phyloP scores from a whole-genome alignment of 2,797 vertebrate species.

The Phalloptychus januarius region DNA sequence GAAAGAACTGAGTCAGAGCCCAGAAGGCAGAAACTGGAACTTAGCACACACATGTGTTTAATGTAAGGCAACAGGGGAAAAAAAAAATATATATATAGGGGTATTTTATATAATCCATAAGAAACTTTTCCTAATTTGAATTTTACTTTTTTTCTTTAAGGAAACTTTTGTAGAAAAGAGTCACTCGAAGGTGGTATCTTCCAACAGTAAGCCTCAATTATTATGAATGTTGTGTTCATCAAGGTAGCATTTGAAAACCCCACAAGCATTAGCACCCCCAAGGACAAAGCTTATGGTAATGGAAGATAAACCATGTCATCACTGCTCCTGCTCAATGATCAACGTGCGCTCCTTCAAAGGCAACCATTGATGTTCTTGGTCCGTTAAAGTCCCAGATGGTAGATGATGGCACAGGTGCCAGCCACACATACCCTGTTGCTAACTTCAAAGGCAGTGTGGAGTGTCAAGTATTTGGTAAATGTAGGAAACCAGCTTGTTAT shows the following conservation, averaged over 20 bases:
- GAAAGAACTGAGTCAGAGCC: too few relatives aligned
- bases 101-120: not conserved
- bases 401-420: conserved; percentile 35
- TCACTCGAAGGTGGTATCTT: conserved; percentile 4
- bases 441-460: conserved; percentile 51
- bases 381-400: conserved; percentile 50
- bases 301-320: conserved; percentile 42
- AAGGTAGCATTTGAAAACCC: conserved; percentile 27
- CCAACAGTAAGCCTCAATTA: conserved; percentile 19
- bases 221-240: conserved; percentile 50
- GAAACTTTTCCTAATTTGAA: not conserved
- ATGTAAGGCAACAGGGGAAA: too few relatives aligned
- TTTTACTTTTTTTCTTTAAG: not conserved
- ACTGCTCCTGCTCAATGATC: conserved; percentile 13
- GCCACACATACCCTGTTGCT: conserved; percentile 20
- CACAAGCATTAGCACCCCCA: conserved; percentile 44
- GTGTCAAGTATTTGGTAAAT: conserved; percentile 31
- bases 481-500: conserved; percentile 25
- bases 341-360: conserved; percentile 47
- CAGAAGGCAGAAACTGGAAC: too few relatives aligned
- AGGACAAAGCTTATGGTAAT: conserved; percentile 47
- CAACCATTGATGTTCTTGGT: conserved; percentile 47
- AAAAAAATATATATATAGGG: too few relatives aligned
- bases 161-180: not conserved
- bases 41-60: too few relatives aligned